Evolutionary conservation across 2,113 vertebrate species (phyloP).

Genomic region (Alosa alosa): DNA sequence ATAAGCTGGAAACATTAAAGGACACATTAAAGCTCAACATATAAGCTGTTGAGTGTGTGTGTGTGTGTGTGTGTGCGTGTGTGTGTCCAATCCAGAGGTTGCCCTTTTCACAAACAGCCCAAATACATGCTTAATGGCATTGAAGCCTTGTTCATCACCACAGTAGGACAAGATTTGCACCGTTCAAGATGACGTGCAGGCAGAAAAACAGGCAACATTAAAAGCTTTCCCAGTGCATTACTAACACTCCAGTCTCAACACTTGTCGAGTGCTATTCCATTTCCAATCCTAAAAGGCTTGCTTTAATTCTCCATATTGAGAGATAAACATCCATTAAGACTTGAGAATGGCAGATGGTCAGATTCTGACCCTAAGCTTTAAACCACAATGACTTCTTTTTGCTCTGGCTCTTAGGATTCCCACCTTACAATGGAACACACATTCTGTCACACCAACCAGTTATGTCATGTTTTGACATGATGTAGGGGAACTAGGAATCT

Average conservation of each 20-base stretch:
- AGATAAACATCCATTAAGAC: conserved; percentile 41
- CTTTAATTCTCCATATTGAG: conserved; percentile 35
- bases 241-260: neutral
- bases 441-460: neutral
- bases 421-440: neutral
- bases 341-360: conserved; percentile 41
- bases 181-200: neutral
- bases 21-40: neutral
- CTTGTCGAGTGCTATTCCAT: neutral
- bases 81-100: neutral
- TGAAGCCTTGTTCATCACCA: neutral
- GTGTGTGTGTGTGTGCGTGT: no score
- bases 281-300: conserved; percentile 37
- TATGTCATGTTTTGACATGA: neutral
- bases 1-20: neutral
- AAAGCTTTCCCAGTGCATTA: conserved; percentile 6
- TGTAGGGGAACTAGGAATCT: neutral
- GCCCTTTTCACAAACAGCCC: neutral
- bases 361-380: conserved; percentile 31
- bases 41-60: neutral
- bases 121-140: neutral
- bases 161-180: neutral
- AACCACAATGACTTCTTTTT: conserved; percentile 8
- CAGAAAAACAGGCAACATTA: neutral
- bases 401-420: neutral